phyloP scores from a whole-genome alignment of 2,797 vertebrate genomes.

The Falco biarmicus region DNA sequence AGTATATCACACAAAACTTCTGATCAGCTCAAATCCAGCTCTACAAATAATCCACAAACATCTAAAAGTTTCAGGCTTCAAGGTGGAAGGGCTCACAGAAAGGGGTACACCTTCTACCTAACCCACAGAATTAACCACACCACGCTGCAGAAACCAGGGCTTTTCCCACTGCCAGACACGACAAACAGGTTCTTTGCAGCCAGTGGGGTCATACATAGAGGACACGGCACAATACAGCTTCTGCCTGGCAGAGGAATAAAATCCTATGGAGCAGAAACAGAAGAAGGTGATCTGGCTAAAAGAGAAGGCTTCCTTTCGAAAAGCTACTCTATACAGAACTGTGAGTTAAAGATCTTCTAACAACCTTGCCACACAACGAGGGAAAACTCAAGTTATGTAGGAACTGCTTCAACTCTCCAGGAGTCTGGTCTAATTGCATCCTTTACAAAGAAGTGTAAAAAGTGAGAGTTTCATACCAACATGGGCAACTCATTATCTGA shows the following conservation, averaged over 20 bases:
- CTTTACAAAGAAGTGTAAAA: neutral
- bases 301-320: neutral
- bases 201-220: neutral
- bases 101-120: neutral
- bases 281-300: neutral
- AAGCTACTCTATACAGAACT: neutral
- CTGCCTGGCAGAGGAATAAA: neutral
- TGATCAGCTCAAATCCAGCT: neutral
- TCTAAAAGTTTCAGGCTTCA: neutral
- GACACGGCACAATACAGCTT: neutral
- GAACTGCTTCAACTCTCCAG: neutral
- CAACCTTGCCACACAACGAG: neutral
- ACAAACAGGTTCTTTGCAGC: constrained; percentile 15
- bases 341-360: neutral
- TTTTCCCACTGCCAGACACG: neutral
- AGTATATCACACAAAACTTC: neutral
- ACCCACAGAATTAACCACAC: neutral
- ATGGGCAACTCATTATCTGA: neutral
- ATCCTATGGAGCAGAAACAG: neutral
- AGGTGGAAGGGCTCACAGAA: neutral
- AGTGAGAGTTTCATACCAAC: neutral
- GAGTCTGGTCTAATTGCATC: constrained; percentile 2
- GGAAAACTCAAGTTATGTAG: neutral
- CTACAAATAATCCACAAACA: neutral
- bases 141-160: neutral